These are phyloP conservation scores for Sinodicranocentrus sp. DNA, from an alignment of 2,888 invertebrate species.

Conservation along the genomic window DNA sequence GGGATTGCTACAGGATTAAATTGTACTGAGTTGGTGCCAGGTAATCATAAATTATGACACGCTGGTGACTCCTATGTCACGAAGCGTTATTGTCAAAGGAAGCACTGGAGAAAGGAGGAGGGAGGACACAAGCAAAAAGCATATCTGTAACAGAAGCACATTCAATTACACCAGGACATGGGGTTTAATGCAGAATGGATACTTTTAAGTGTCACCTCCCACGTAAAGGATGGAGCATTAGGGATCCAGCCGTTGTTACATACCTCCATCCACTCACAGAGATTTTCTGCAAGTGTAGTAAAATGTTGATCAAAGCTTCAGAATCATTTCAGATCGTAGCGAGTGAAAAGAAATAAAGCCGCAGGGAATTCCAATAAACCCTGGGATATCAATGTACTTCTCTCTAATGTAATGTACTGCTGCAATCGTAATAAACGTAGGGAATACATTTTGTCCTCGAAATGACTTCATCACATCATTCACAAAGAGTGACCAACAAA, in stretches of 20 bases:
- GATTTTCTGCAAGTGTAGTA: background rate
- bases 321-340: constrained; percentile 23
- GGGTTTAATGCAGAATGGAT: no score
- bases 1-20: constrained; percentile 36
- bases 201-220: background rate
- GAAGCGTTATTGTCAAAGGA: background rate
- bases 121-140: no score
- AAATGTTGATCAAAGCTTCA: background rate
- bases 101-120: no score
- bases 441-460: background rate
- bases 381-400: background rate
- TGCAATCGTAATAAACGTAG: background rate
- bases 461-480: constrained; percentile 33
- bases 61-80: constrained; percentile 14
- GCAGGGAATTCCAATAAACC: constrained; percentile 45
- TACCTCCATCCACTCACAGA: background rate
- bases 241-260: background rate
- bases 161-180: background rate
- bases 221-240: background rate
- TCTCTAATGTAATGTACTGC: background rate
- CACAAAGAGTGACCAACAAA: background rate
- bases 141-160: background rate
- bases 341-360: constrained; percentile 48
- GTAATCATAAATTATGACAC: constrained; percentile 53
- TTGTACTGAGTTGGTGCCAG: background rate